These are phyloP conservation scores for Nymphalis io DNA, from an alignment of 1,140 invertebrate species.

Conservation along the genomic window DNA sequence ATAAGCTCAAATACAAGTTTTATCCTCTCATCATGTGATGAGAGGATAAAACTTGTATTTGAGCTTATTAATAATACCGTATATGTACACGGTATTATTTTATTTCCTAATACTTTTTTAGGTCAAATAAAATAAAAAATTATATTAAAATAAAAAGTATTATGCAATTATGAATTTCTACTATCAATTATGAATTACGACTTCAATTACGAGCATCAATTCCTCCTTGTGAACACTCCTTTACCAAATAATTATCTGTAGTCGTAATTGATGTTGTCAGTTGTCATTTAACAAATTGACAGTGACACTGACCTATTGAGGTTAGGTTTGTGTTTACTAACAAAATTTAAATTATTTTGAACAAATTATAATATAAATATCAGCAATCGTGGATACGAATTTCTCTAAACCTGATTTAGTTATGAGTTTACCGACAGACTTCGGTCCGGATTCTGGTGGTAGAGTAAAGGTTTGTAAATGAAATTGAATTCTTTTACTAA, in stretches of 20 bases:
- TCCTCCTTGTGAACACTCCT: neutral
- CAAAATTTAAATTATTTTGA: constrained; percentile 4
- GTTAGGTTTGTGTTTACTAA: constrained; percentile 38
- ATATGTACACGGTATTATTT: no score
- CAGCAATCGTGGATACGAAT: constrained; percentile 31
- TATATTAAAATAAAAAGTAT: no score
- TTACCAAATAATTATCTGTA: neutral
- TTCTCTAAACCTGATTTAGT: constrained; percentile 34
- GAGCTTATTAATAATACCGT: no score
- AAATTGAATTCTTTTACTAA: neutral
- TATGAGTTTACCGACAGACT: constrained; percentile 87
- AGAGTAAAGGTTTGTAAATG: constrained; percentile 84
- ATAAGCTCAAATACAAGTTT: no score
- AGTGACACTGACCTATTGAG: neutral
- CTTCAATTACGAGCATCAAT: no score
- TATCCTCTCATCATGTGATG: no score
- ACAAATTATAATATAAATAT: constrained; percentile 2
- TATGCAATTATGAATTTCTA: no score
- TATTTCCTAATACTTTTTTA: no score
- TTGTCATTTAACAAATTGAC: neutral
- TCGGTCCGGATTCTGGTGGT: constrained; percentile 90
- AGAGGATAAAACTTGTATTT: no score
- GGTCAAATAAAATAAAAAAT: no score
- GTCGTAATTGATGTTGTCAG: neutral
- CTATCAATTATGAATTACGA: no score